Evolutionary conservation across 2,797 vertebrate genomes (phyloP), one percentile per base, ranked within the genome.

Genomic region (Galagoides demidoff): DNA sequence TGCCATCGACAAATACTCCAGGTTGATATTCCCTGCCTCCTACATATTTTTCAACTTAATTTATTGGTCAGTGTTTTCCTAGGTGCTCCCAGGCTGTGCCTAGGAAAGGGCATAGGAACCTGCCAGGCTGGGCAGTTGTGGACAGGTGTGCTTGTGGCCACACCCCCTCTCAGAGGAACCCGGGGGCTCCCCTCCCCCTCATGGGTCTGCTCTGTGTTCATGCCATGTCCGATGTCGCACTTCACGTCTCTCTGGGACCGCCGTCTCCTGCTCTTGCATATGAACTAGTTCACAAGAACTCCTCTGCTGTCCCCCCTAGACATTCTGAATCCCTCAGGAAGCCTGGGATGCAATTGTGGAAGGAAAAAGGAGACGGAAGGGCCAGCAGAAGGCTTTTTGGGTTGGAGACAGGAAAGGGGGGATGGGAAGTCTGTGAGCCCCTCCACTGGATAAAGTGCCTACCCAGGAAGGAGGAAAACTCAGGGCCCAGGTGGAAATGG

Each of bases 41-140:
- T 99, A 99, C 96, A 99, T 99, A 98, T 98, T 99, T 98, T 99
- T 99, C 97, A 99, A 99, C 98, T 98, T 99, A 94, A 99, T 99
- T 98, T 99, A 99, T 96, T 99, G 99, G 99, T 99, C 98, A 93
- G 99, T 99, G 71, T 99, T 99, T 98, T 99, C 99, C 98, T 99
- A 98, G 98, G 98, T 29, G 29, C 85, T 59, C 43, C 20, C 25
- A 83, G 74, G 66, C 81, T 82, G 25, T 88, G 74, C 74, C 83
- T 94, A 64, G 37, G 12, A 84, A 81, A 97, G 34, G 76, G 43
- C 34, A 6, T 43, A 52, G 59, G 68, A 27, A 29, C 27, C 17
- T 8, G 4, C 0, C 12, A 25, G 68, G 79, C 68, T 61, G 85
- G 45, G 31, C 0, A 0, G 52, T 45, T 4, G 0, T 17, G 49